A percentile compares a stretch with the other conserved stretches of the same genome.
phyloP scores from a whole-genome alignment of 2,797 vertebrate genomes.

The Setipinna tenuifilis region DNA sequence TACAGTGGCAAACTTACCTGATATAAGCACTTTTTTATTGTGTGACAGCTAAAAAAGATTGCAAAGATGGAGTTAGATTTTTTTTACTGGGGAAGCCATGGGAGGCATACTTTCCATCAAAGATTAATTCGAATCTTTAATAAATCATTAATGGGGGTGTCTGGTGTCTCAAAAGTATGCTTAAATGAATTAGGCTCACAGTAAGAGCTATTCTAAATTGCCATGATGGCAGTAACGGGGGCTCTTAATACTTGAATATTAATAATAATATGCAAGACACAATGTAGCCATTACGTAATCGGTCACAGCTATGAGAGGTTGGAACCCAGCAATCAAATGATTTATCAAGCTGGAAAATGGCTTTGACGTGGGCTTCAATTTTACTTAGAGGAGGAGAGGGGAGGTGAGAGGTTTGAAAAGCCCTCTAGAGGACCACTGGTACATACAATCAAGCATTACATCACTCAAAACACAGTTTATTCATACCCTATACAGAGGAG shows the following conservation, averaged over 20 bases:
- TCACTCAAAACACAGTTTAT: too few relatives aligned
- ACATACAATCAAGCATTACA: too few relatives aligned
- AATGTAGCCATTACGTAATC: neutral
- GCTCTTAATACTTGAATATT: slow-evolving; percentile 2
- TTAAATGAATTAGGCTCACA: slow-evolving; percentile 17
- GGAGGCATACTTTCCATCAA: slow-evolving; percentile 10
- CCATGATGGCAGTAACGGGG: neutral
- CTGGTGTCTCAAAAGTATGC: neutral
- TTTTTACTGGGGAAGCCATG: neutral
- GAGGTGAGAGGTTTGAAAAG: too few relatives aligned
- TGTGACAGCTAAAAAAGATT: slow-evolving; percentile 62
- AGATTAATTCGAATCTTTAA: neutral
- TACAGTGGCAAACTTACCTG: slow-evolving; percentile 39
- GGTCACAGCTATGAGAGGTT: neutral
- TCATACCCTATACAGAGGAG: too few relatives aligned
- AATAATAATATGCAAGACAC: slow-evolving; percentile 10
- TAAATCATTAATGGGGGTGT: neutral
- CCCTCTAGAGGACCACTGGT: too few relatives aligned
- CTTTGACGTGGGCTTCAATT: neutral
- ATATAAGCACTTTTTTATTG: slow-evolving; percentile 61
- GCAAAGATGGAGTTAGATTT: neutral
- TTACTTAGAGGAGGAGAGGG: neutral
- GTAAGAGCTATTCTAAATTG: neutral
- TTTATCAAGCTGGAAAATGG: slow-evolving; percentile 1
- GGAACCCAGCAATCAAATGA: neutral